A percentile compares a stretch with the other conserved stretches of the same genome.
Conservation (phyloP, 2,113 vertebrate genomes). For the Ibidorhyncha struthersii region DNA sequence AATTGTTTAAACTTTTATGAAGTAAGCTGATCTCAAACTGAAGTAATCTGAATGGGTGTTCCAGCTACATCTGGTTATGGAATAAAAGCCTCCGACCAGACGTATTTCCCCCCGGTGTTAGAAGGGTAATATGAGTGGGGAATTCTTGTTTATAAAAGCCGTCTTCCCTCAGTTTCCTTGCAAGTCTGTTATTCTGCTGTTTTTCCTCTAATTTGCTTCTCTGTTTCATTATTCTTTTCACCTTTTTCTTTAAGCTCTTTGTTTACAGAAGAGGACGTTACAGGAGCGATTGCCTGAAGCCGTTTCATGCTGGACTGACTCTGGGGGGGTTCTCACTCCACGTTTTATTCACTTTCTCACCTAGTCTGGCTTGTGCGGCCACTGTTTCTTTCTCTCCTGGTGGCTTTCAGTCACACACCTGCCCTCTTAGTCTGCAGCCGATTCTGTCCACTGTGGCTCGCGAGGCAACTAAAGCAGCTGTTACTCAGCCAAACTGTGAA, state of each 20-base stretch:
- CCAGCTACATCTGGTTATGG: neutral
- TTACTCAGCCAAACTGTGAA: neutral
- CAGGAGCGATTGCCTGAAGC: neutral
- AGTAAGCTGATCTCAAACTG: slow-evolving; percentile 10
- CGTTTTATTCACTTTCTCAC: neutral
- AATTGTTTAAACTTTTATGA: slow-evolving; percentile 33
- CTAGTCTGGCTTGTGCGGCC: neutral
- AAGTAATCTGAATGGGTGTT: neutral
- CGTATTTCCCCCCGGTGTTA: neutral
- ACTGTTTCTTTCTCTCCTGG: neutral
- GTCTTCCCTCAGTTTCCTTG: neutral
- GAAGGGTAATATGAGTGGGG: neutral
- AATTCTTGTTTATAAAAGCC: neutral
- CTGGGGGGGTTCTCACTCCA: neutral
- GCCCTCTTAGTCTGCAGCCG: fast-evolving
- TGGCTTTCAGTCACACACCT: neutral
- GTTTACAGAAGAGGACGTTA: neutral
- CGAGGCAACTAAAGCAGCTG: neutral
- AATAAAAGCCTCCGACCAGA: neutral
- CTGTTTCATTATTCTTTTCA: neutral
- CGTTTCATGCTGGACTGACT: neutral
- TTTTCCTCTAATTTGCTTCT: neutral
- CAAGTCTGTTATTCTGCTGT: neutral
- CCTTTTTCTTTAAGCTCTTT: neutral
- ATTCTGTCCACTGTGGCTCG: neutral